These are phyloP conservation scores for Procambarus clarkii DNA, from an alignment of 1,140 invertebrate genomes.

Conservation along the genomic window DNA sequence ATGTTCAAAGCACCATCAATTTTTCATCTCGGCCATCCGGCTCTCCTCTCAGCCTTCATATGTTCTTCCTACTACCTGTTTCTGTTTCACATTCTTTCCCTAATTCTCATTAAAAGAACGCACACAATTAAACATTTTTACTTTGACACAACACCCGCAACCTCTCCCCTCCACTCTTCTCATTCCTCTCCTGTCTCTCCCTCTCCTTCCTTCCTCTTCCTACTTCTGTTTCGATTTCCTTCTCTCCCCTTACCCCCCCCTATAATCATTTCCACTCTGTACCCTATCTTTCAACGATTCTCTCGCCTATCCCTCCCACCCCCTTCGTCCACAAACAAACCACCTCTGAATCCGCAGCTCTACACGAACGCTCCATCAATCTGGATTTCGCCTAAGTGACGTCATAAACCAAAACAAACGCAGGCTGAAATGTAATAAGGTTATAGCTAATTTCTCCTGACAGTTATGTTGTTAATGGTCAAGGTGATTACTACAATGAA, in stretches of 20 bases:
- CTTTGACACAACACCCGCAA: background rate
- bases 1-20: no score
- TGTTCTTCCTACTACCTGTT: background rate
- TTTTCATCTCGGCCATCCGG: no score
- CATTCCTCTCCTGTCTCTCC: no score
- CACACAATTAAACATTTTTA: background rate
- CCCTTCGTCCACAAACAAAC: background rate
- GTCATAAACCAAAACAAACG: background rate
- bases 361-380: conserved; percentile 7
- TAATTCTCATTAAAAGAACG: background rate
- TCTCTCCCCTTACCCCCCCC: no score
- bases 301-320: background rate
- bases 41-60: background rate
- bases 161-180: background rate
- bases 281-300: background rate
- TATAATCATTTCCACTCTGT: no score
- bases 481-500: no score
- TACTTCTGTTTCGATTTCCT: no score
- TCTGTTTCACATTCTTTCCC: background rate
- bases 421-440: background rate
- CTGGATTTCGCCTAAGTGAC: background rate
- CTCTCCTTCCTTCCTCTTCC: no score
- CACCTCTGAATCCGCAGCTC: conserved; percentile 2
- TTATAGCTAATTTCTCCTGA: no score
- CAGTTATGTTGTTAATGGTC: no score